These are phyloP conservation scores for Limnephilus auricula DNA, from an alignment of 2,888 invertebrate genomes.

Conservation along the genomic window DNA sequence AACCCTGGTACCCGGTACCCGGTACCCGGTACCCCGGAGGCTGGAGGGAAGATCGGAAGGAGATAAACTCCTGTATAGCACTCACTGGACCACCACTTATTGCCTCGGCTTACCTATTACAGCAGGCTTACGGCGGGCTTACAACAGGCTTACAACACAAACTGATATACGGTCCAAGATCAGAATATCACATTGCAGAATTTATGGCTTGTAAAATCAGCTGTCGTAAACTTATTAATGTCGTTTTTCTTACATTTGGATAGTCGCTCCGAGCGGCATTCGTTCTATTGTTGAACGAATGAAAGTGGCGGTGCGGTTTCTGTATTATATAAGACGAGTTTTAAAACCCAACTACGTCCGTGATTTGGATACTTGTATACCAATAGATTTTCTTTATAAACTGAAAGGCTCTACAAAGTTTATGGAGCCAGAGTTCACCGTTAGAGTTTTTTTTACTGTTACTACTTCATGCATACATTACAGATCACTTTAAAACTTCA, in stretches of 20 bases:
- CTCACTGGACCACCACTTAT: background rate
- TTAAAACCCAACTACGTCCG: background rate
- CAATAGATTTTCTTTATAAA: too few relatives aligned
- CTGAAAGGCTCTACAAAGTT: background rate
- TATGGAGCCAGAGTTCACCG: background rate
- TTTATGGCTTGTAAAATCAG: background rate
- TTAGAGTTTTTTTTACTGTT: background rate
- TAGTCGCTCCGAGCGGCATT: background rate
- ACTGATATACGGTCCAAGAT: background rate
- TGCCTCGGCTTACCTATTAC: background rate
- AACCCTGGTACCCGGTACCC: constrained; percentile 20
- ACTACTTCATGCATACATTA: background rate
- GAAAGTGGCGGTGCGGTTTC: background rate
- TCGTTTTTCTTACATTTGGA: background rate
- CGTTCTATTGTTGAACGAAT: background rate
- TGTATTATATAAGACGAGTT: background rate
- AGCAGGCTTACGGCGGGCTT: background rate
- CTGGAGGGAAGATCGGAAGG: constrained; percentile 7
- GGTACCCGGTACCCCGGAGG: background rate
- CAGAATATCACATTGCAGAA: background rate
- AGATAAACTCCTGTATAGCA: background rate
- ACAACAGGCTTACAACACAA: background rate
- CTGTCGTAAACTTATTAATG: background rate
- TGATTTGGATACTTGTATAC: background rate
- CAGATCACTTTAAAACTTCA: background rate